Percentiles rank a stretch among this genome's conserved stretches.
Conservation (phyloP, 2,888 invertebrate species). For the Cylloceria caligata region DNA sequence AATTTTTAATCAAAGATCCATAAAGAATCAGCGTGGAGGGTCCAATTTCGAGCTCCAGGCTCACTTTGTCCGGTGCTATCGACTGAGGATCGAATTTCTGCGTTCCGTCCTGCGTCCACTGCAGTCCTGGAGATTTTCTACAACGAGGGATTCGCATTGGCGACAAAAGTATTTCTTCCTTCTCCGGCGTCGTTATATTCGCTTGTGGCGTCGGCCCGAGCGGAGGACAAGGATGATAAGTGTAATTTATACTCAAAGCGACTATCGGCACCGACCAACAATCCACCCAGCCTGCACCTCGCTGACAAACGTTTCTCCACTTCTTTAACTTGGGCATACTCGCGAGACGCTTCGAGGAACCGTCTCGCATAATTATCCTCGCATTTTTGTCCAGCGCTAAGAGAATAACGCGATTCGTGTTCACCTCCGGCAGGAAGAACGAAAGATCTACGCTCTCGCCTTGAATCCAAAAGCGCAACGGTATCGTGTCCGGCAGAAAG, state of each 20-base stretch:
- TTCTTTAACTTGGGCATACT: constrained; percentile 86
- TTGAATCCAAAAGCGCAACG: constrained; percentile 96
- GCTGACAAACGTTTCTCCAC: constrained; percentile 93
- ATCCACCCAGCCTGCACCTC: constrained; percentile 94
- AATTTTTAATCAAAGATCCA: constrained; percentile 95
- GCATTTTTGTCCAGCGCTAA: constrained; percentile 95
- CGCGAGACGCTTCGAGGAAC: constrained; percentile 86
- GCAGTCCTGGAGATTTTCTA: constrained; percentile 89
- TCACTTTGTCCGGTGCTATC: constrained; percentile 94
- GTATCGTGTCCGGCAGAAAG: constrained; percentile 95
- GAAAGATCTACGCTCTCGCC: constrained; percentile 97
- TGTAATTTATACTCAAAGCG: constrained; percentile 95
- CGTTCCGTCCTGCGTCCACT: constrained; percentile 88
- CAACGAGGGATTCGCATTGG: constrained; percentile 95
- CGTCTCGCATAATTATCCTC: constrained; percentile 92
- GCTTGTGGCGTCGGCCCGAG: constrained; percentile 95
- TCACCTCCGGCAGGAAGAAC: constrained; percentile 95
- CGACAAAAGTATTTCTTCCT: constrained; percentile 95
- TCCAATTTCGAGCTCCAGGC: constrained; percentile 96
- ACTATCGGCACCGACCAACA: constrained; percentile 98
- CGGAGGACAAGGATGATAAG: constrained; percentile 96
- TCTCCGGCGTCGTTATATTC: constrained; percentile 96
- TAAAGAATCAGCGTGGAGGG: constrained; percentile 96
- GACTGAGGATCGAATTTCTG: constrained; percentile 95
- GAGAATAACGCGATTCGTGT: constrained; percentile 93